A percentile compares a stretch with the other conserved stretches of the same genome.
These are phyloP conservation scores for Melozone crissalis DNA, from an alignment of 2,113 vertebrate genomes.

Conservation along the genomic window DNA sequence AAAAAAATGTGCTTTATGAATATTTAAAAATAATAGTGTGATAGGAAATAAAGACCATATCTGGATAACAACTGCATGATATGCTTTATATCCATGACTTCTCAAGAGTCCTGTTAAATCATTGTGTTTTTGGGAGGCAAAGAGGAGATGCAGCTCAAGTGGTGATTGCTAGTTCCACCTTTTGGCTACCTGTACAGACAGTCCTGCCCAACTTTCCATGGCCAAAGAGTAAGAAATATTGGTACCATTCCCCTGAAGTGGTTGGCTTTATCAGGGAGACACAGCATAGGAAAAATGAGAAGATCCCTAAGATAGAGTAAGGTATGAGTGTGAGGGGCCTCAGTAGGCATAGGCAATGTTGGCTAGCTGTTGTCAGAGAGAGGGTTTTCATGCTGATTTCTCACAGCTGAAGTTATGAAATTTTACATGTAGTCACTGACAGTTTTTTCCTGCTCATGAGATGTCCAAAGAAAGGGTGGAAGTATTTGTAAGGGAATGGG, in stretches of 20 bases:
- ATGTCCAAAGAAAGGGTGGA: background rate
- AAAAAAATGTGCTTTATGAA: background rate
- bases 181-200: background rate
- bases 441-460: background rate
- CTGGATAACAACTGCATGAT: background rate
- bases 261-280: background rate
- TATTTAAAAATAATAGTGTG: background rate
- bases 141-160: background rate
- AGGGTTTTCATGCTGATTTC: background rate
- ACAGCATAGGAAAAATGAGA: background rate
- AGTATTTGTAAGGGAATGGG: background rate
- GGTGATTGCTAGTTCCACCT: background rate
- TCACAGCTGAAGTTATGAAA: background rate
- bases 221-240: background rate
- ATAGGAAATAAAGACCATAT: background rate
- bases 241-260: background rate
- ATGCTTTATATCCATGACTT: background rate
- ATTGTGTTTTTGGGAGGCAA: background rate
- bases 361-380: background rate
- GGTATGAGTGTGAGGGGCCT: rapidly evolving
- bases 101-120: background rate
- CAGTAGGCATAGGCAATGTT: too few species aligned
- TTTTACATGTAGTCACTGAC: rapidly evolving
- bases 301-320: background rate
- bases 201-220: background rate